These are phyloP conservation scores for Hippocampus zosterae DNA, from an alignment of 2,113 vertebrate genomes.

Conservation along the genomic window DNA sequence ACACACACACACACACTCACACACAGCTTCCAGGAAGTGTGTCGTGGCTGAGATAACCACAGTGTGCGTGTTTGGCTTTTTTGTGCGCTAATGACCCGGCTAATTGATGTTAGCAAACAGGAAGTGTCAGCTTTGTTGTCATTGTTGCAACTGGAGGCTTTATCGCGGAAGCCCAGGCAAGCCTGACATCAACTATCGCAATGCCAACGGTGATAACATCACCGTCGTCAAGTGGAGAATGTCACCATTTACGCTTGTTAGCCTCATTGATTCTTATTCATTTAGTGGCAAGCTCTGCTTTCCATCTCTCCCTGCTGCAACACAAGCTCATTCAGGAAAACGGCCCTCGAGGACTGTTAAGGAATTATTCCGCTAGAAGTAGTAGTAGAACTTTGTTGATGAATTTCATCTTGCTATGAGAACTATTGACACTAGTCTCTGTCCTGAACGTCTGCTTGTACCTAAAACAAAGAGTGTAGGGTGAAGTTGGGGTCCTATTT, in stretches of 20 bases:
- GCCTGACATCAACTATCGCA: background rate
- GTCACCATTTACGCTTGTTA: background rate
- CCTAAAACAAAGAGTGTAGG: too few relatives aligned
- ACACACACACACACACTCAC: background rate
- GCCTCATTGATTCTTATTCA: too few relatives aligned
- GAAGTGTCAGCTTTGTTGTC: conserved; percentile 3
- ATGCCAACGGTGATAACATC: conserved; percentile 19
- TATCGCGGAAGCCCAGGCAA: background rate
- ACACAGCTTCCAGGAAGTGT: background rate
- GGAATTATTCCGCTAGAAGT: too few relatives aligned
- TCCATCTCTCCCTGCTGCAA: too few relatives aligned
- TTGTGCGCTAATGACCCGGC: background rate
- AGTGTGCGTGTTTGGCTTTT: background rate
- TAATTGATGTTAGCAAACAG: background rate
- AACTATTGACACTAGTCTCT: too few relatives aligned
- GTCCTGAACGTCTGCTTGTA: too few relatives aligned
- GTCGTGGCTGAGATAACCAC: conserved; percentile 2
- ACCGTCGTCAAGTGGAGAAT: conserved; percentile 1
- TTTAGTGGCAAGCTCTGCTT: too few relatives aligned
- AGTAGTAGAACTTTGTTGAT: too few relatives aligned
- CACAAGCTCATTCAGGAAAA: too few relatives aligned
- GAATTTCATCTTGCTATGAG: too few relatives aligned
- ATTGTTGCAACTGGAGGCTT: background rate
- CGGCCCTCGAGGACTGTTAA: too few relatives aligned
- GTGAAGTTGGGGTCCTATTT: too few relatives aligned